phyloP scores from a whole-genome alignment of 2,888 invertebrate species.

The Lasioglossum figueresi region DNA sequence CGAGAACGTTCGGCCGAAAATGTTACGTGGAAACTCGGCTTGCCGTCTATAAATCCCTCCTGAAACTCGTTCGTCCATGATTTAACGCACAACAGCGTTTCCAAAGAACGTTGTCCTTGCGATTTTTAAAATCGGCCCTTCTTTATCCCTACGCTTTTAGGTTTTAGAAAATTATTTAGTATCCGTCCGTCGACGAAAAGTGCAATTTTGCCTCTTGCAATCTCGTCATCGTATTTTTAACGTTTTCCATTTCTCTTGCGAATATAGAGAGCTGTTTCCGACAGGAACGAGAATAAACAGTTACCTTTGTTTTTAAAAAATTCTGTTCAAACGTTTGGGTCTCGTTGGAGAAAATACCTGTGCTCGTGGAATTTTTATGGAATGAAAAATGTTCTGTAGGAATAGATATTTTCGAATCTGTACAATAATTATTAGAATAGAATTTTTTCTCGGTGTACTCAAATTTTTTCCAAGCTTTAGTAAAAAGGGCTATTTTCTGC shows the following conservation, averaged over 20 bases:
- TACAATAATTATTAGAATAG: not conserved
- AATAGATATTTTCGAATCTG: not conserved
- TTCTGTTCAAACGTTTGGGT: not conserved
- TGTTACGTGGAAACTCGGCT: slow-evolving; percentile 42
- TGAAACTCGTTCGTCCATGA: not conserved
- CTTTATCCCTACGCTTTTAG: not conserved
- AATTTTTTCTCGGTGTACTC: not conserved
- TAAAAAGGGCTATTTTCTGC: not conserved
- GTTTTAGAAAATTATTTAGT: not conserved
- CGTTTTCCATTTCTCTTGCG: not conserved
- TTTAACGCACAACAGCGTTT: not conserved
- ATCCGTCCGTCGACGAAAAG: not conserved
- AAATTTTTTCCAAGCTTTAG: not conserved
- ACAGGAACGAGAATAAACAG: not conserved
- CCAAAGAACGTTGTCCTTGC: not conserved
- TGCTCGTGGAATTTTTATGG: not conserved
- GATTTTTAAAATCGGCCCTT: not conserved
- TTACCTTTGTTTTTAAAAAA: not conserved
- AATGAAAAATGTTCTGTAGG: not conserved
- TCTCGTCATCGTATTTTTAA: not conserved
- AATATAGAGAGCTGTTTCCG: not conserved
- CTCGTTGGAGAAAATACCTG: not conserved
- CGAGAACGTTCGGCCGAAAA: slow-evolving; percentile 52
- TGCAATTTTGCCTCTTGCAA: not conserved
- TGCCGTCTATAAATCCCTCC: not conserved